phyloP scores from a whole-genome alignment of 2,797 vertebrate genomes.

The Karalla daura region DNA sequence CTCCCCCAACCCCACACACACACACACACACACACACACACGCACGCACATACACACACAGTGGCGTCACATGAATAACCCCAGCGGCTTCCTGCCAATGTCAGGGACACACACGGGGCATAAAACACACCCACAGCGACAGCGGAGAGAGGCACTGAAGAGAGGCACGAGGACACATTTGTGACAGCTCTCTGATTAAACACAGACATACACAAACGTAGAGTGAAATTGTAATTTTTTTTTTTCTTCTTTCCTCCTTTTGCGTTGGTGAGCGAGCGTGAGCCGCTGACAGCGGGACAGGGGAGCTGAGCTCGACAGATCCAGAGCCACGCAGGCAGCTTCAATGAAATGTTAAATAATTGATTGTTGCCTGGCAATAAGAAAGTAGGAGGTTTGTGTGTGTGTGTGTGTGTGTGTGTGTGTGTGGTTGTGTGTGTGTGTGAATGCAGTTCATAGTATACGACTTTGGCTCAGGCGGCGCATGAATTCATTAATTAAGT shows the following conservation, averaged over 20 bases:
- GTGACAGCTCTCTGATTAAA: slow-evolving; percentile 52
- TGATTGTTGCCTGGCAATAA: slow-evolving; percentile 59
- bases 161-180: slow-evolving; percentile 26
- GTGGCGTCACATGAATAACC: slow-evolving; percentile 59
- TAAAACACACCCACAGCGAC: slow-evolving; percentile 43
- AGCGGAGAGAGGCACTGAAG: slow-evolving; percentile 34
- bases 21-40: no score
- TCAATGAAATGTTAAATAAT: slow-evolving; percentile 70
- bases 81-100: slow-evolving; percentile 56
- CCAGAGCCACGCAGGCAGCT: slow-evolving; percentile 44
- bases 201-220: slow-evolving; percentile 36
- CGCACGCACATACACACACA: slow-evolving; percentile 74
- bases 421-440: slow-evolving; percentile 41
- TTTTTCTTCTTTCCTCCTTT: no score
- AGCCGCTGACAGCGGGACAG: slow-evolving; percentile 21
- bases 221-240: slow-evolving; percentile 24
- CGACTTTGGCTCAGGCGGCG: slow-evolving; percentile 19
- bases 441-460: slow-evolving; percentile 24
- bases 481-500: slow-evolving; percentile 62
- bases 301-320: slow-evolving; percentile 36
- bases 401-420: slow-evolving; percentile 42
- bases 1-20: slow-evolving; percentile 47
- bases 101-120: slow-evolving; percentile 52
- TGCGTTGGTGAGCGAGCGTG: slow-evolving; percentile 15
- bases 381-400: slow-evolving; percentile 48